Percentiles rank a stretch among this genome's conserved stretches.
phyloP scores from a whole-genome alignment of 2,888 invertebrate genomes.

The Rutpela maculata region DNA sequence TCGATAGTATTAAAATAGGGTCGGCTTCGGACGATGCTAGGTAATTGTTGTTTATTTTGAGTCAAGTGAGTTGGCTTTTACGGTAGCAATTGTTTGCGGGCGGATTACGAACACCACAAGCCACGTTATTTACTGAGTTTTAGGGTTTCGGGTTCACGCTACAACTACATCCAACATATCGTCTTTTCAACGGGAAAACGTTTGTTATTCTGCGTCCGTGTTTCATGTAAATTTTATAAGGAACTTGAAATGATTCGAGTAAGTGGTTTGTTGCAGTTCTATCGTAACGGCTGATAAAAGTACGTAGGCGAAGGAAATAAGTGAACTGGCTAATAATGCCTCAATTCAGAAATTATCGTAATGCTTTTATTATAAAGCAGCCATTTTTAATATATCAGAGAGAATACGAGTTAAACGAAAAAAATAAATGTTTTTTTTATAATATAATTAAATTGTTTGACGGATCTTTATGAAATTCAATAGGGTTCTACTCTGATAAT shows the following conservation, averaged over 20 bases:
- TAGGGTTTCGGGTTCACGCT: constrained; percentile 30
- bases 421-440: too few relatives aligned
- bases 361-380: too few relatives aligned
- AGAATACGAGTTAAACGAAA: too few relatives aligned
- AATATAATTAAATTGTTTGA: too few relatives aligned
- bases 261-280: background rate
- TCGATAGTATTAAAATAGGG: constrained; percentile 13
- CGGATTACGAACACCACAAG: constrained; percentile 38
- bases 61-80: constrained; percentile 7
- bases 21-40: constrained; percentile 19
- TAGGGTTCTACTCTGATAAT: too few relatives aligned
- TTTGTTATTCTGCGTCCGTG: constrained; percentile 24
- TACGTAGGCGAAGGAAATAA: background rate
- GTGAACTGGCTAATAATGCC: too few relatives aligned
- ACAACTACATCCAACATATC: constrained; percentile 28
- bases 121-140: constrained; percentile 36
- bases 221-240: constrained; percentile 20
- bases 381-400: too few relatives aligned
- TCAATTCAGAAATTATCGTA: too few relatives aligned
- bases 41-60: constrained; percentile 26
- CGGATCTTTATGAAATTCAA: too few relatives aligned
- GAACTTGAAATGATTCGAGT: constrained; percentile 12
- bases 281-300: background rate
- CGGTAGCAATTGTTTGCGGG: constrained; percentile 35
- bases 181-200: constrained; percentile 23